Conservation (phyloP, 2,113 vertebrate species). For the Morone chrysops region DNA sequence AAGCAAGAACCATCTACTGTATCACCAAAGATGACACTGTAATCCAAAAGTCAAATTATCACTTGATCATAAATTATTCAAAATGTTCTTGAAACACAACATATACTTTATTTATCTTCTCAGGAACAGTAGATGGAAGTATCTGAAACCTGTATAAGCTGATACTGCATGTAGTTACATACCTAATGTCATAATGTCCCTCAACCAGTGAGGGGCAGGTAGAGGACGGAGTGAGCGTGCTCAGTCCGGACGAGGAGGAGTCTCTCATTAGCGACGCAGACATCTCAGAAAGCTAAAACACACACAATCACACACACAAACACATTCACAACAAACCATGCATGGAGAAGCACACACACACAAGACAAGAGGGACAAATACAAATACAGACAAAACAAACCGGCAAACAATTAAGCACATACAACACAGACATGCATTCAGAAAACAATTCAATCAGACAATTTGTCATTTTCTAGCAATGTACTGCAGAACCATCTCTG, state of each 20-base stretch:
- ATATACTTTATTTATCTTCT: neutral
- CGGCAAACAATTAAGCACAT: conserved; percentile 67
- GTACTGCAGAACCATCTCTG: conserved; percentile 38
- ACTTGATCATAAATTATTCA: no score
- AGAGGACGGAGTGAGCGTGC: conserved; percentile 94
- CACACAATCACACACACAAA: conserved; percentile 42
- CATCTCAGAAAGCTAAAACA: conserved; percentile 94
- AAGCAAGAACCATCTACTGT: neutral
- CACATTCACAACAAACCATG: conserved; percentile 42
- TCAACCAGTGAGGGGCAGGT: conserved; percentile 97
- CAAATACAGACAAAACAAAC: conserved; percentile 66
- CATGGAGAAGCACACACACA: conserved; percentile 32
- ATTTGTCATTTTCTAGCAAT: conserved; percentile 39
- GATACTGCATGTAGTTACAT: conserved; percentile 24
- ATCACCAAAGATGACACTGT: neutral
- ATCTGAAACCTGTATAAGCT: neutral
- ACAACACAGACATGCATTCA: conserved; percentile 76
- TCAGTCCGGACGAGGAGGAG: conserved; percentile 88
- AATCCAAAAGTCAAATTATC: neutral
- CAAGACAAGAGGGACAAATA: conserved; percentile 51
- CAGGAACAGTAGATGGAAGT: neutral
- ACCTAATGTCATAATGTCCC: conserved; percentile 93
- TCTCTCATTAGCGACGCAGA: conserved; percentile 93
- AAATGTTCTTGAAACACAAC: neutral
- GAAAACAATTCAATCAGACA: conserved; percentile 63